A percentile compares a stretch with the other conserved stretches of the same genome.
phyloP scores from a whole-genome alignment of 2,797 vertebrate genomes.

The Spizella passerina region DNA sequence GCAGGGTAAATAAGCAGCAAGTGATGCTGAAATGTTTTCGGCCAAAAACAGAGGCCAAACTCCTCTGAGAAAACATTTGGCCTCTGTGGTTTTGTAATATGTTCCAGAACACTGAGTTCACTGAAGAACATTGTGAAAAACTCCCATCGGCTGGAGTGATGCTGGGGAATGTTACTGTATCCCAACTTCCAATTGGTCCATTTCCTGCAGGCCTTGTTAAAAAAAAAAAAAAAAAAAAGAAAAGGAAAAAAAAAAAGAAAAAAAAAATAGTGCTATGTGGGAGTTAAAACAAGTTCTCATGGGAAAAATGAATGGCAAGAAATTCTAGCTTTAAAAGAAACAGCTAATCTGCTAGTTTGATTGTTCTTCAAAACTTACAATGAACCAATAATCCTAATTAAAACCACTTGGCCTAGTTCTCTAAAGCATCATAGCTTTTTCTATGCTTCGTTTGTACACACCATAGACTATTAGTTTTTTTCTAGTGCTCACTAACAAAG shows the following conservation, averaged over 20 bases:
- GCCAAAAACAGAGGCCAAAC: slow-evolving; percentile 82
- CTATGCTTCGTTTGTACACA: slow-evolving; percentile 82
- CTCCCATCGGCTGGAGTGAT: slow-evolving; percentile 76
- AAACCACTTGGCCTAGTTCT: slow-evolving; percentile 83
- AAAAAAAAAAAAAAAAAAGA: background rate
- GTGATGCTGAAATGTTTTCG: slow-evolving; percentile 78
- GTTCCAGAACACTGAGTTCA: slow-evolving; percentile 83
- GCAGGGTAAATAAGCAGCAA: slow-evolving; percentile 80
- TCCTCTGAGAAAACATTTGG: slow-evolving; percentile 85
- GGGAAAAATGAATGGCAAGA: slow-evolving; percentile 84
- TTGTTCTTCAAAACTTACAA: slow-evolving; percentile 84
- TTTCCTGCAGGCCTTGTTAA: slow-evolving; percentile 75
- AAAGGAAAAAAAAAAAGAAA: background rate
- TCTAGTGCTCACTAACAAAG: slow-evolving; percentile 78
- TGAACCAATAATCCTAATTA: slow-evolving; percentile 86
- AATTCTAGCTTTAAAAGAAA: slow-evolving; percentile 83
- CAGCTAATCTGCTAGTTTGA: slow-evolving; percentile 84
- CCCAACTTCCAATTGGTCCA: slow-evolving; percentile 79
- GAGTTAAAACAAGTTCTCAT: slow-evolving; percentile 81
- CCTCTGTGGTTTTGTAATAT: slow-evolving; percentile 85
- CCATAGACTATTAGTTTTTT: slow-evolving; percentile 78
- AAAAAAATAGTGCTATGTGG: slow-evolving; percentile 72
- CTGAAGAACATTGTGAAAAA: slow-evolving; percentile 79
- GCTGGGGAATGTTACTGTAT: slow-evolving; percentile 81
- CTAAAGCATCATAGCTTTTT: slow-evolving; percentile 80